Evolutionary conservation across 1,140 invertebrate genomes (phyloP).

Genomic region (Acromyrmex echinatior): DNA sequence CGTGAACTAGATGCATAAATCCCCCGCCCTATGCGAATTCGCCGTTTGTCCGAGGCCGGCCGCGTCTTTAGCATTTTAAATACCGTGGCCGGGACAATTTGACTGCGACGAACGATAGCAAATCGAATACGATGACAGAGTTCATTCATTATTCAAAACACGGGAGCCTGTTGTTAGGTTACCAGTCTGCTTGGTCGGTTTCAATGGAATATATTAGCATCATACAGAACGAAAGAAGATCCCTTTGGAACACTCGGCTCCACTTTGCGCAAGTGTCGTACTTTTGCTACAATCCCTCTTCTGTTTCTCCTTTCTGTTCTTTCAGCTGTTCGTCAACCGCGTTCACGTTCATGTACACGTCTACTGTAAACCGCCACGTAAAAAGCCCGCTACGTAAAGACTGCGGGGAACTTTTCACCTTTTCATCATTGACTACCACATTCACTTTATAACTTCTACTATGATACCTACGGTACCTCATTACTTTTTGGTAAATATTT

Average conservation of each 20-base stretch:
- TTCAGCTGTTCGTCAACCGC: conserved; percentile 12
- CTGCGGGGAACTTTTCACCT: conserved; percentile 64
- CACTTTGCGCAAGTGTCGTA: conserved; percentile 16
- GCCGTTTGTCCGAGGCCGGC: conserved; percentile 3
- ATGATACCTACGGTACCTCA: conserved; percentile 77
- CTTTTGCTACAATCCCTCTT: conserved; percentile 33
- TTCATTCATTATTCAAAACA: conserved; percentile 82
- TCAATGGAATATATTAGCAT: conserved; percentile 84
- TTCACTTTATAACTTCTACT: conserved; percentile 63
- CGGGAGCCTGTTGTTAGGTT: conserved; percentile 77
- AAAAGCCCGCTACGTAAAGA: conserved; percentile 45
- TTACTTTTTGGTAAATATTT: conserved; percentile 81
- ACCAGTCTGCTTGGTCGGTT: conserved; percentile 72
- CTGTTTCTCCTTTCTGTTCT: conserved; percentile 15
- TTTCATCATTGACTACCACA: conserved; percentile 69
- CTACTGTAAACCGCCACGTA: conserved; percentile 4
- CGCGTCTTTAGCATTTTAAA: conserved; percentile 65
- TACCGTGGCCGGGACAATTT: conserved; percentile 64
- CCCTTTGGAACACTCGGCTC: conserved; percentile 11
- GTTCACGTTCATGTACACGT: neutral
- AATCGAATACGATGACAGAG: conserved; percentile 53
- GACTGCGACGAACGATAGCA: conserved; percentile 4
- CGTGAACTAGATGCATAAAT: conserved; percentile 43
- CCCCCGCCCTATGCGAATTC: neutral
- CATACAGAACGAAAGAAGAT: conserved; percentile 73